Percentiles rank a stretch among this genome's conserved stretches.
phyloP scores from a whole-genome alignment of 1,140 invertebrate genomes.

The Drosophila kohkoa region DNA sequence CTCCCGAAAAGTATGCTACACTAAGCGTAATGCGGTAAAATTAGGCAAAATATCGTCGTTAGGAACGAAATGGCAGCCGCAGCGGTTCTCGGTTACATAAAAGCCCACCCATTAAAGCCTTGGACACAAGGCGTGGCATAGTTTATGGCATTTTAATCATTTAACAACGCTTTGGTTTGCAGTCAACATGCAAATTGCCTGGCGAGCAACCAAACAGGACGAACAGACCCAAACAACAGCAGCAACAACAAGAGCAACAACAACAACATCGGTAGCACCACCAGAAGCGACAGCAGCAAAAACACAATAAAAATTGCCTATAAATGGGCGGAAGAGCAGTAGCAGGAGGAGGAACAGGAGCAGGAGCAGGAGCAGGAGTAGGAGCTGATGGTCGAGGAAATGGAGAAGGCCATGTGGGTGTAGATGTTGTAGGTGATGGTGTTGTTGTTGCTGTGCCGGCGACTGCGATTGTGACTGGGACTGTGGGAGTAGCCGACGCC shows the following conservation, averaged over 20 bases:
- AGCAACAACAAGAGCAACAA: slow-evolving; percentile 38
- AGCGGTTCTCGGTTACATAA: slow-evolving; percentile 38
- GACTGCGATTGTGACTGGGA: background rate
- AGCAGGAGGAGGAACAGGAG: slow-evolving; percentile 3
- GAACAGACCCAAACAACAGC: slow-evolving; percentile 35
- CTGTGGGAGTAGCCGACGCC: slow-evolving; percentile 11
- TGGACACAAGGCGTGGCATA: slow-evolving; percentile 43
- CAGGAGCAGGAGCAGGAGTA: background rate
- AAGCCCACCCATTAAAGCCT: slow-evolving; percentile 49
- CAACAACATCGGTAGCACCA: slow-evolving; percentile 39
- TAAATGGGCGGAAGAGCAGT: slow-evolving; percentile 72
- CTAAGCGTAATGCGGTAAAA: slow-evolving; percentile 45
- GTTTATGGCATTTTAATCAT: slow-evolving; percentile 82
- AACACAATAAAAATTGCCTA: slow-evolving; percentile 78
- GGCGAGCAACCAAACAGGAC: slow-evolving; percentile 47
- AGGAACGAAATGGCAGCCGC: background rate
- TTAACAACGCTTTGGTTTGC: slow-evolving; percentile 71
- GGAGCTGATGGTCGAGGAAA: background rate
- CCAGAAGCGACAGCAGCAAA: slow-evolving; percentile 40
- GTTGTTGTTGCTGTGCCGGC: slow-evolving; percentile 6
- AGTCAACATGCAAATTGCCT: slow-evolving; percentile 80
- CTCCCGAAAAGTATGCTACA: slow-evolving; percentile 25
- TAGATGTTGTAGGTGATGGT: background rate
- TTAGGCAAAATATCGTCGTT: slow-evolving; percentile 45
- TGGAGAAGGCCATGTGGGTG: background rate